Base-by-base conservation (phyloP, 2,797 vertebrate species). In the Pseudochaenichthys georgianus region DNA sequence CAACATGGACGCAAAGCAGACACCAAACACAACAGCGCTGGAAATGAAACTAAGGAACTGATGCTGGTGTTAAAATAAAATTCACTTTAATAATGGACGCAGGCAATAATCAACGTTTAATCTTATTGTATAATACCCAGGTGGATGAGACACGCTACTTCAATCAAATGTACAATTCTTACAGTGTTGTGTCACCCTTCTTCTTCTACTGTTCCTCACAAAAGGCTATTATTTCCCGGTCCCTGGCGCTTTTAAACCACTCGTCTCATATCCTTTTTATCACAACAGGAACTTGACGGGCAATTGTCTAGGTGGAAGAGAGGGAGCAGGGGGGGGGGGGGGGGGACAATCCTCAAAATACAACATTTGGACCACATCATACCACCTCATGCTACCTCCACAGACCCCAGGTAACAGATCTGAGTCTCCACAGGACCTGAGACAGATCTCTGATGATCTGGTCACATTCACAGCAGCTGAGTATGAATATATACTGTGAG, bases 321-420 rank as follows among this genome's bases (percentile, higher is more conserved):
- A 50, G 55, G 31, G 52, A 50, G 47, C 15, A 34, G 34, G 61
- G 21, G 61, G 41, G 34, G 61, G 61, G 21, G n/a, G n/a, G 58
- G 52, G 59, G 62, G 11, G 68, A 42, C 12, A 54, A 63, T 65
- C 74, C 68, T 67, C 61, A 73, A 70, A 87, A 85, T 72, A 80
- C 51, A 68, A 82, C 61, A 62, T 86, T 92, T 92, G 89, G 91
- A 93, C 89, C 91, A 86, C 87, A 85, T 80, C 70, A 13, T 71
- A 67, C 77, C 76, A 64, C 61, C 64, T 83, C 62, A 68, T 64
- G 51, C 71, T 80, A 70, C 71, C 82, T 83, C 75, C 66, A 64
- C 71, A 80, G 75, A 81, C 68, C 86, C 81, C 74, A 59, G 64
- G 52, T 67, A 60, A 74, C 80, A 75, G 15, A 72, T 69, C 43